Conservation (phyloP, 1,140 invertebrate species). For the Octopus sinensis region DNA sequence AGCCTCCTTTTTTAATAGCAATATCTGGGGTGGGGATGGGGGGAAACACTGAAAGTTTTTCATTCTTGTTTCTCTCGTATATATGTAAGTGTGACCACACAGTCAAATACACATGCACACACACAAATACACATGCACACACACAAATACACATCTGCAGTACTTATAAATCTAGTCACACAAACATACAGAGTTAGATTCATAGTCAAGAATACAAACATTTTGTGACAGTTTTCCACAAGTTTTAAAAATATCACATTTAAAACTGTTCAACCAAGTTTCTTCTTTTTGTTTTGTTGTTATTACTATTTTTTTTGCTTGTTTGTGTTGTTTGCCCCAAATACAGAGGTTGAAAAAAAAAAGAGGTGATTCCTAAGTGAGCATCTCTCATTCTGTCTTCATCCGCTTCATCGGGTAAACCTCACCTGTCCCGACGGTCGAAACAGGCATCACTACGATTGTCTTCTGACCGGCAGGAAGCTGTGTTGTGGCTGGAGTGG, state of each 20-base stretch:
- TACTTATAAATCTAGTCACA: too few species aligned
- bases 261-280: background rate
- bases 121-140: background rate
- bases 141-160: background rate
- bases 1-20: too few species aligned
- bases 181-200: too few species aligned
- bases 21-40: too few species aligned
- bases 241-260: constrained; percentile 3
- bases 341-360: background rate
- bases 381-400: constrained; percentile 1
- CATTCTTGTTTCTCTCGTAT: too few species aligned
- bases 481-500: background rate
- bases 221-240: too few species aligned
- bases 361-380: background rate
- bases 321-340: background rate
- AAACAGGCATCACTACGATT: constrained; percentile 12
- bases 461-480: background rate
- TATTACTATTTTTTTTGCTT: too few species aligned
- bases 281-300: too few species aligned
- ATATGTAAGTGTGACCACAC: background rate
- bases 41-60: too few species aligned
- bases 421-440: background rate
- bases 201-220: too few species aligned
- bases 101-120: background rate
- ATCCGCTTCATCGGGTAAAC: background rate